phyloP scores from a whole-genome alignment of 2,113 vertebrate species.

The Indri indri region DNA sequence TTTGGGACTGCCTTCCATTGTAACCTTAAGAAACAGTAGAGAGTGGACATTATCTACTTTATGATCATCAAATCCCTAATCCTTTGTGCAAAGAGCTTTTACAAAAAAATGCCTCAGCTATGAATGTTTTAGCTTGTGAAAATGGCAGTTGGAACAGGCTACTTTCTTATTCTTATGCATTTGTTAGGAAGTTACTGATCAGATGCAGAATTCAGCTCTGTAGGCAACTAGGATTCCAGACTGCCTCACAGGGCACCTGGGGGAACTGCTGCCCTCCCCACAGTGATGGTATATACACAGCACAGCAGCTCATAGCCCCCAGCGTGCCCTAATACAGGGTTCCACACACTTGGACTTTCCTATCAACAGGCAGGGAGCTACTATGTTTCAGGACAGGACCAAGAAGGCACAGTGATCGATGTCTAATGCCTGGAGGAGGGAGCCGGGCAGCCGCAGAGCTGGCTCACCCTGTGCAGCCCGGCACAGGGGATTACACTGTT shows the following conservation, averaged over 20 bases:
- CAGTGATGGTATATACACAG: not conserved
- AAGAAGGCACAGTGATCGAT: not conserved
- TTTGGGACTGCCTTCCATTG: not conserved
- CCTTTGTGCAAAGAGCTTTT: not conserved
- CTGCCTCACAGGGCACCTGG: not conserved
- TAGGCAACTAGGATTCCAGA: not conserved
- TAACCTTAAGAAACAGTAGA: not conserved
- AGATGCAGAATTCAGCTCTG: not conserved
- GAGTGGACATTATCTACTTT: not conserved
- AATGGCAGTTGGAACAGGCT: not conserved
- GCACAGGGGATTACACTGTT: slow-evolving; percentile 62
- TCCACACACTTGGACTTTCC: not conserved
- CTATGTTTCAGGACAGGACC: slow-evolving; percentile 5
- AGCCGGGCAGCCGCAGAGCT: not conserved
- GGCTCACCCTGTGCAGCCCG: slow-evolving; percentile 38
- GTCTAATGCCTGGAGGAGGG: slow-evolving; percentile 29
- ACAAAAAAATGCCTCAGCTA: not conserved
- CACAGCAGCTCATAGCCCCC: not conserved
- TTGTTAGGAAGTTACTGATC: not conserved
- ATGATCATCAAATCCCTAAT: not conserved
- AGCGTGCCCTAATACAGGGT: not conserved
- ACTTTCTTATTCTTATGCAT: not conserved
- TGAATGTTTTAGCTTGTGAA: not conserved
- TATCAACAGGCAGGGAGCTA: slow-evolving; percentile 3
- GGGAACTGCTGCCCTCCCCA: not conserved